Percentiles rank a stretch among this genome's conserved stretches.
These are phyloP conservation scores for Sprattus sprattus DNA, from an alignment of 2,113 vertebrate genomes.

Conservation along the genomic window DNA sequence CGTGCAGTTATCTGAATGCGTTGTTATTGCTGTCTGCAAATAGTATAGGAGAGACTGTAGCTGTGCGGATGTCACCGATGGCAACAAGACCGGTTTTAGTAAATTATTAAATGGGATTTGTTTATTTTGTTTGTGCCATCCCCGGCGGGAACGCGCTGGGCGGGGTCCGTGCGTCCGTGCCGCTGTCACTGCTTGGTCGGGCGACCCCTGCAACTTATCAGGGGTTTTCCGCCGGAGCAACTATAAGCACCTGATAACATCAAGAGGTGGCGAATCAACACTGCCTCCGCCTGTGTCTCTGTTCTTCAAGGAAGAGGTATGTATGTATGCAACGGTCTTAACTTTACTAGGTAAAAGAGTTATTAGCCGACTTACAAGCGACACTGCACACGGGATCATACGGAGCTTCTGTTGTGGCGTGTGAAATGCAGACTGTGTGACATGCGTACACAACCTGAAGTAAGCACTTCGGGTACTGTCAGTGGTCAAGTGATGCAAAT, in stretches of 20 bases:
- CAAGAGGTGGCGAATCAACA: slow-evolving; percentile 17
- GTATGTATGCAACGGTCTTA: not conserved
- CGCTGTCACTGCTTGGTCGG: not conserved
- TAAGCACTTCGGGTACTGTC: not conserved
- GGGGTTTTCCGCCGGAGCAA: not conserved
- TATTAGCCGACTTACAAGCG: not conserved
- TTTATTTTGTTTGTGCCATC: not conserved
- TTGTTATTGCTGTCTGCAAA: not conserved
- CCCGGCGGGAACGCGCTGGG: slow-evolving; percentile 6
- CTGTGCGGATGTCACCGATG: not conserved
- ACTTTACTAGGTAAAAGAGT: not conserved
- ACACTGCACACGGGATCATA: not conserved
- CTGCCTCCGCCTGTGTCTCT: not conserved
- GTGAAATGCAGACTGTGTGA: not conserved
- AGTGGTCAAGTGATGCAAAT: not conserved
- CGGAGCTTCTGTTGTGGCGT: not conserved
- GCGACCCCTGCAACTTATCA: not conserved
- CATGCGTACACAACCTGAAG: not conserved
- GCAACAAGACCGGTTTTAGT: not conserved
- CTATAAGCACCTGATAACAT: slow-evolving; percentile 5
- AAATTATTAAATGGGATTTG: not conserved
- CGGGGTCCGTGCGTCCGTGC: slow-evolving; percentile 10
- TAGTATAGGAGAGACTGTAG: not conserved
- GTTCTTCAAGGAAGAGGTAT: slow-evolving; percentile 3
- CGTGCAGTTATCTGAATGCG: not conserved